Evolutionary conservation across 2,888 invertebrate species (phyloP).

Genomic region (Willowsia nigromaculata): DNA sequence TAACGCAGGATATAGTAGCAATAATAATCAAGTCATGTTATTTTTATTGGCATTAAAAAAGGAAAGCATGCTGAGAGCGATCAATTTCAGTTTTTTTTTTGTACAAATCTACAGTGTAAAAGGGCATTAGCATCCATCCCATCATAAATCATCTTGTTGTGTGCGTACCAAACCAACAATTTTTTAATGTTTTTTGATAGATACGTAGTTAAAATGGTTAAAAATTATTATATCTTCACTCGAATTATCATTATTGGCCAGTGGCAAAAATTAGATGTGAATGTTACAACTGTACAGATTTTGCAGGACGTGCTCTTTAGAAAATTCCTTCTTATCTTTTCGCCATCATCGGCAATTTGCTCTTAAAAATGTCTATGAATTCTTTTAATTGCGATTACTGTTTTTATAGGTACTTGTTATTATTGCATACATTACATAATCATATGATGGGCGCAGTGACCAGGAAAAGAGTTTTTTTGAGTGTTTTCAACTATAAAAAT

Average conservation of each 20-base stretch:
- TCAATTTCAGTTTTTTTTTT: no score
- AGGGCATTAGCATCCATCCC: slow-evolving; percentile 28
- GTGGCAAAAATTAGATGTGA: neutral
- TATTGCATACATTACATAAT: neutral
- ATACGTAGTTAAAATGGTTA: neutral
- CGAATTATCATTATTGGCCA: neutral
- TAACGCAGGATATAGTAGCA: neutral
- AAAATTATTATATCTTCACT: slow-evolving; percentile 16
- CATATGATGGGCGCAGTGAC: slow-evolving; percentile 20
- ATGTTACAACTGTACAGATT: neutral
- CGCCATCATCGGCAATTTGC: neutral
- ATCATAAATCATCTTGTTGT: slow-evolving; percentile 13
- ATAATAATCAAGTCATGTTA: neutral
- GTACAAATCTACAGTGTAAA: neutral
- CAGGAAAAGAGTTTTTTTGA: slow-evolving; percentile 22
- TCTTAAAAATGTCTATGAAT: no score
- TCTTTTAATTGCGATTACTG: no score
- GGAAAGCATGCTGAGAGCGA: slow-evolving; percentile 46
- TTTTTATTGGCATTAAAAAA: slow-evolving; percentile 59
- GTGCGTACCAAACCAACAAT: neutral
- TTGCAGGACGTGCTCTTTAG: neutral
- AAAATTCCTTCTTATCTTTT: neutral
- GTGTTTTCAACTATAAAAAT: neutral
- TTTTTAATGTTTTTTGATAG: neutral
- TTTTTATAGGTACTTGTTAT: slow-evolving; percentile 9